phyloP scores from a whole-genome alignment of 2,113 vertebrate species.

The Equus quagga region DNA sequence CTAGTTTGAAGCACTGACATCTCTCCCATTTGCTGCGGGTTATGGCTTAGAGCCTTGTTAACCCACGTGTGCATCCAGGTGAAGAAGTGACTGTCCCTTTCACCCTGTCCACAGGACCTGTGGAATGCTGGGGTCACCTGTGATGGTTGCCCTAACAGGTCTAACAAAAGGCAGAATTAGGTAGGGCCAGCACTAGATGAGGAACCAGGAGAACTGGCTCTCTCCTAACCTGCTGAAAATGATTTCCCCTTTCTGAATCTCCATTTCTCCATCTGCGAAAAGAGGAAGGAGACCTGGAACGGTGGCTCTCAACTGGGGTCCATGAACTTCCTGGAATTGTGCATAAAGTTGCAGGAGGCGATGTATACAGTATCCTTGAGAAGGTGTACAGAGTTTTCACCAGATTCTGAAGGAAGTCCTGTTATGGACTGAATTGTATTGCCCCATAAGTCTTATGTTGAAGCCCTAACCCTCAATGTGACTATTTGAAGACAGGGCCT shows the following conservation, averaged over 20 bases:
- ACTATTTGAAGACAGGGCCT: neutral
- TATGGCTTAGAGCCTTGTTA: neutral
- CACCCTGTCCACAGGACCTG: neutral
- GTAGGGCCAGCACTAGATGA: neutral
- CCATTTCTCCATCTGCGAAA: slow-evolving; percentile 56
- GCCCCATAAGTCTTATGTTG: neutral
- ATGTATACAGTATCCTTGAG: neutral
- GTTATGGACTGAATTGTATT: neutral
- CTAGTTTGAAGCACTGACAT: neutral
- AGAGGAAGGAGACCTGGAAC: slow-evolving; percentile 35
- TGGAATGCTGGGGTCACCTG: neutral
- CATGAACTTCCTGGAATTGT: slow-evolving; percentile 51
- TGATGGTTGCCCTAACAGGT: neutral
- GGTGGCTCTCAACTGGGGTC: neutral
- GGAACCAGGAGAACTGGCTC: neutral
- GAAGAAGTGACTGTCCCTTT: neutral
- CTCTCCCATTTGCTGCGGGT: neutral
- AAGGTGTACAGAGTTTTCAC: neutral
- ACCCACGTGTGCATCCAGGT: neutral
- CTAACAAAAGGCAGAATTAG: neutral
- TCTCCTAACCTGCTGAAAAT: slow-evolving; percentile 15
- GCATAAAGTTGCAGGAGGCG: neutral
- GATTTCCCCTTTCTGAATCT: slow-evolving; percentile 51
- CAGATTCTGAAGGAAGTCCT: neutral
- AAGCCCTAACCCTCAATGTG: neutral